Conservation (phyloP, 2,113 vertebrate genomes). For the Pedetes capensis region DNA sequence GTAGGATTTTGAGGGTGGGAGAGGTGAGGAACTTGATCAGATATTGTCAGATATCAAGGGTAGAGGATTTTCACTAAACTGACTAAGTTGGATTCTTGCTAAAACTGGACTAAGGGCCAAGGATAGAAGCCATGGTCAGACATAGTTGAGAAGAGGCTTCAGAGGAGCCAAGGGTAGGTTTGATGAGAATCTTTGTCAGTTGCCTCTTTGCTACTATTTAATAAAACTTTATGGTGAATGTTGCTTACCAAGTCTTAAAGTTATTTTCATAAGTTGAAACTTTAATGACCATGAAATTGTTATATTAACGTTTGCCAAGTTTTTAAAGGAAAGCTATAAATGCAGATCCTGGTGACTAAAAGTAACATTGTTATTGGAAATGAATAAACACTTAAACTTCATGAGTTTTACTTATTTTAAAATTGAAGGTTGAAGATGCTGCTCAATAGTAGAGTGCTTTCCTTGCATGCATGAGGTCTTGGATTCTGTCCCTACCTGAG, state of each 20-base stretch:
- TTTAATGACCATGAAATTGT: neutral
- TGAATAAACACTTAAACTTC: neutral
- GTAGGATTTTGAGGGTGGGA: neutral
- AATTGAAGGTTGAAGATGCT: neutral
- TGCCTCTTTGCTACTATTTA: neutral
- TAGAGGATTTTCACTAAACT: neutral
- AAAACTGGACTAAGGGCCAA: neutral
- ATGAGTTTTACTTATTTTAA: neutral
- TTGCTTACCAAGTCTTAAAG: neutral
- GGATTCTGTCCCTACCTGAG: neutral
- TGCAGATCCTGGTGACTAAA: neutral
- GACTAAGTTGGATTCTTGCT: neutral
- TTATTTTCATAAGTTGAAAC: neutral
- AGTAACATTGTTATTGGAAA: neutral
- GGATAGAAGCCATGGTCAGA: neutral
- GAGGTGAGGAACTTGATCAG: neutral
- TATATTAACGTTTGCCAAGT: constrained; percentile 17
- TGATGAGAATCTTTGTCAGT: neutral
- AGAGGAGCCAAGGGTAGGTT: neutral
- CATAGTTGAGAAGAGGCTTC: neutral
- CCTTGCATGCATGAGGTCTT: neutral
- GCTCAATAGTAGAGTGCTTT: neutral
- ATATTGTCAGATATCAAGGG: neutral
- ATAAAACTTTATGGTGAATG: neutral
- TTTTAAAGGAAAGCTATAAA: neutral